Evolutionary conservation across 2,113 vertebrate species (phyloP).

Genomic region (Pollimyrus isidori): DNA sequence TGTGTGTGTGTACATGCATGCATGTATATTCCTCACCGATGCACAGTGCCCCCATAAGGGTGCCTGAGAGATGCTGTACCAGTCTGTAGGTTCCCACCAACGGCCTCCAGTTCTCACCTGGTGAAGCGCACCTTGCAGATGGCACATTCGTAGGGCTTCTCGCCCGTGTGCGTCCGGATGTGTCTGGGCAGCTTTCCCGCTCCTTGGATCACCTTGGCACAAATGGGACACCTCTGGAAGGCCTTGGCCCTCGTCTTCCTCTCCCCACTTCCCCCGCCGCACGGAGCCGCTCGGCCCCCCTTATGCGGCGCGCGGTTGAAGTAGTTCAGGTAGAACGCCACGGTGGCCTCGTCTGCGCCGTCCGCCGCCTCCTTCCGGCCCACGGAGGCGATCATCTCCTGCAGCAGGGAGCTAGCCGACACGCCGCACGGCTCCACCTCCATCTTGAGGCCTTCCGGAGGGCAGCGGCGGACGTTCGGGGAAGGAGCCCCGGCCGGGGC

Average conservation of each 20-base stretch:
- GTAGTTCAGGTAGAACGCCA: constrained; percentile 99
- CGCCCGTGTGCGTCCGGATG: constrained; percentile 96
- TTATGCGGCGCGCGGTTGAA: constrained; percentile 75
- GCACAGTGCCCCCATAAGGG: no score
- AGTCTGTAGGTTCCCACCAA: neutral
- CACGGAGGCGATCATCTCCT: constrained; percentile 90
- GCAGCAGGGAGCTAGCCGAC: constrained; percentile 83
- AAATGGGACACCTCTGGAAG: constrained; percentile 99
- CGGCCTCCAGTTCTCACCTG: constrained; percentile 50
- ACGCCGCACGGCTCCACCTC: constrained; percentile 52
- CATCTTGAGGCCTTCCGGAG: constrained; percentile 54
- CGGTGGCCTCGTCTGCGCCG: constrained; percentile 75
- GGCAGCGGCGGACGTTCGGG: constrained; percentile 73
- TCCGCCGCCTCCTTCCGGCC: constrained; percentile 61
- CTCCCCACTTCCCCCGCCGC: constrained; percentile 51
- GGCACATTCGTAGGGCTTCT: constrained; percentile 95
- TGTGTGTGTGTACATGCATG: neutral
- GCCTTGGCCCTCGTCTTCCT: constrained; percentile 98
- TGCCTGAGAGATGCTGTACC: neutral
- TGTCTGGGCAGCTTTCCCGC: constrained; percentile 87
- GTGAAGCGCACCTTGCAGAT: constrained; percentile 80
- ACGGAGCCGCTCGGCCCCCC: constrained; percentile 49
- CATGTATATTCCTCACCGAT: no score
- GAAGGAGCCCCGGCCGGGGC: constrained; percentile 43
- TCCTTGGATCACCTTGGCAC: constrained; percentile 92